These are phyloP conservation scores for Drosophila bipectinata DNA, from an alignment of 1,140 invertebrate species.

Conservation along the genomic window DNA sequence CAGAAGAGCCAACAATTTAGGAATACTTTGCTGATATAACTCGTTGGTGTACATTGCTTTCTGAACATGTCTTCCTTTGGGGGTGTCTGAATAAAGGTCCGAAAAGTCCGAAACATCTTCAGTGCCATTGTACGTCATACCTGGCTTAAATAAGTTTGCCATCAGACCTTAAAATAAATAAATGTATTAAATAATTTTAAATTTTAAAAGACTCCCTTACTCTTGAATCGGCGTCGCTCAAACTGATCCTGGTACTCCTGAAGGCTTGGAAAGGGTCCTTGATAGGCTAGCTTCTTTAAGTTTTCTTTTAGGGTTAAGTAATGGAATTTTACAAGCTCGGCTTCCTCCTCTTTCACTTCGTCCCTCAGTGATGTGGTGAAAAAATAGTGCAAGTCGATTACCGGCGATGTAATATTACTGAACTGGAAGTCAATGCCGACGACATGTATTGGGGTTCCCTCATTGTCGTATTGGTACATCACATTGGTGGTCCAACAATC, in stretches of 20 bases:
- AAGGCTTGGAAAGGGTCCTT: constrained; percentile 48
- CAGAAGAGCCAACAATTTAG: no score
- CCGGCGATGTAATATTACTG: constrained; percentile 51
- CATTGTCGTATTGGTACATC: constrained; percentile 85
- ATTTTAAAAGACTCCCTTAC: constrained; percentile 30
- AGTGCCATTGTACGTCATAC: no score
- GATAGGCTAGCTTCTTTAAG: constrained; percentile 49
- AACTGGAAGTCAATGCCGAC: constrained; percentile 80
- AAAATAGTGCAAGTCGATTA: constrained; percentile 70
- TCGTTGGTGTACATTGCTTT: no score
- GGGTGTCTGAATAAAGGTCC: no score
- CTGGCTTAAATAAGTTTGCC: no score
- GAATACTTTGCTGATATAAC: no score
- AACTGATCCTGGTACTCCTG: constrained; percentile 59
- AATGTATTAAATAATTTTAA: no score
- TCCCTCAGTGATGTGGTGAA: constrained; percentile 64
- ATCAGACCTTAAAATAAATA: no score
- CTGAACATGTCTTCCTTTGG: no score
- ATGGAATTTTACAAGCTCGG: constrained; percentile 58
- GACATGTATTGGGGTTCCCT: constrained; percentile 82
- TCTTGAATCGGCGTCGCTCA: constrained; percentile 53
- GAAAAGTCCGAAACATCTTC: no score
- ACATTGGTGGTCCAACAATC: constrained; percentile 88
- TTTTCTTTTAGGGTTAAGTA: constrained; percentile 38
- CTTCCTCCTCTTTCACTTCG: constrained; percentile 36